Evolutionary conservation across 2,113 vertebrate genomes (phyloP), one percentile per base, ranked within the genome.

Genomic region (Solea senegalensis): DNA sequence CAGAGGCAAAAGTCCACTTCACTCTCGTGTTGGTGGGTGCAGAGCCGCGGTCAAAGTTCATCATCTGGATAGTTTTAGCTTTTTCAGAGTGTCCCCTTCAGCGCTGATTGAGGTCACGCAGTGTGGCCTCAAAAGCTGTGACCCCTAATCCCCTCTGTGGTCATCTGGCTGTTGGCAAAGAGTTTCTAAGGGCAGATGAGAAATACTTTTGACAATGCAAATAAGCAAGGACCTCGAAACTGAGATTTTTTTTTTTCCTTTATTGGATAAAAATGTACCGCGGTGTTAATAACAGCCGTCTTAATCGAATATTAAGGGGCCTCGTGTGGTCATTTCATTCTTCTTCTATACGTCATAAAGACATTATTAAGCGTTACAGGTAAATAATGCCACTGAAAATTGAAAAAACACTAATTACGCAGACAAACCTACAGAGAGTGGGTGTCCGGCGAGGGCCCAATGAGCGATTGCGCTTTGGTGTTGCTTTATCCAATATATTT

Each of bases 21-120:
- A 76, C 66, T 69, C 60, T 60, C 59, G 41, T 68, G 55, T 81
- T 69, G 71, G 61, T 72, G 79, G 86, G 79, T 77, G 75, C 74
- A 76, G 62, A 67, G 65, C 83, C 12, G 62, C 69, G 84, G 83
- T 90, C 87, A 85, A 63, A 90, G 91, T 86, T 91, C 83, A 65
- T 94, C 89, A 92, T 94, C 90, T 94, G 92, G 90, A 92, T 92
- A 92, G 91, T 89, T 93, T 92, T 91, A 92, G 88, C 80, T 86
- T 72, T 89, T 89, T 71, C 69, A 66, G 75, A 84, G 86, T 40
- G 72, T 76, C 79, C 80, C 85, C 80, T 90, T 78, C 66, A 76
- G 86, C 16, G 8, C 50, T 89, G 86, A 86, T 87, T 88, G 80
- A 89, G 88, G 89, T 91, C 87, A 90, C 4, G 65, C 57, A 64